Conservation (phyloP, 2,888 invertebrate genomes). For the Digitonthophagus gazella region DNA sequence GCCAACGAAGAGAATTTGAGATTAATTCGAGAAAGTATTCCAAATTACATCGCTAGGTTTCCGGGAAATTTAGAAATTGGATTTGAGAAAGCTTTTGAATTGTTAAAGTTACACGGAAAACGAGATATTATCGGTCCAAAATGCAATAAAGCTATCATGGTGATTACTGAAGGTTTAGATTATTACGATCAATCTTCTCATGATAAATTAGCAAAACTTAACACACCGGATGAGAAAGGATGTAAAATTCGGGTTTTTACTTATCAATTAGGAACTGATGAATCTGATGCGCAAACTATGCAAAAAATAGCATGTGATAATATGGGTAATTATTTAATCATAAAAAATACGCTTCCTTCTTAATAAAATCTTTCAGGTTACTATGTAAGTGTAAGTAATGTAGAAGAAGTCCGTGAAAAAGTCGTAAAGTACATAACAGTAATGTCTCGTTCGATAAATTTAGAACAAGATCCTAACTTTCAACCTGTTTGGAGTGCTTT, state of each 20-base stretch:
- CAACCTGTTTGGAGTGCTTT: constrained; percentile 91
- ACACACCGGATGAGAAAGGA: constrained; percentile 67
- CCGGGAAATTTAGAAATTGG: constrained; percentile 43
- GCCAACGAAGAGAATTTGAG: constrained; percentile 50
- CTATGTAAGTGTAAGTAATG: constrained; percentile 90
- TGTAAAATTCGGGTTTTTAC: constrained; percentile 77
- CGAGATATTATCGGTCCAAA: constrained; percentile 36
- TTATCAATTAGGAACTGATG: constrained; percentile 81
- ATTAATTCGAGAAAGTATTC: constrained; percentile 45
- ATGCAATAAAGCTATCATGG: constrained; percentile 95
- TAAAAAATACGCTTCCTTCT: neutral
- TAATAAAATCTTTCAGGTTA: constrained; percentile 64
- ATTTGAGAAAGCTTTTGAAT: constrained; percentile 77
- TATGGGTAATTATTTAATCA: constrained; percentile 60
- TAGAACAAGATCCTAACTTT: constrained; percentile 71
- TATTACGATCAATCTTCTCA: constrained; percentile 69
- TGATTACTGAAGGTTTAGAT: constrained; percentile 96
- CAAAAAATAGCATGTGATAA: constrained; percentile 98
- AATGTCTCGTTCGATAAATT: constrained; percentile 90
- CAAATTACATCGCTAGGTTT: constrained; percentile 39
- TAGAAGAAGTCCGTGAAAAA: constrained; percentile 95
- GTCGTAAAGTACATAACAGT: constrained; percentile 91
- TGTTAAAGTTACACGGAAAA: constrained; percentile 55
- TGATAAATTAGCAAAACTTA: constrained; percentile 47
- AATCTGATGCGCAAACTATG: constrained; percentile 84